phyloP scores from a whole-genome alignment of 2,797 vertebrate species.

The Bradypus variegatus region DNA sequence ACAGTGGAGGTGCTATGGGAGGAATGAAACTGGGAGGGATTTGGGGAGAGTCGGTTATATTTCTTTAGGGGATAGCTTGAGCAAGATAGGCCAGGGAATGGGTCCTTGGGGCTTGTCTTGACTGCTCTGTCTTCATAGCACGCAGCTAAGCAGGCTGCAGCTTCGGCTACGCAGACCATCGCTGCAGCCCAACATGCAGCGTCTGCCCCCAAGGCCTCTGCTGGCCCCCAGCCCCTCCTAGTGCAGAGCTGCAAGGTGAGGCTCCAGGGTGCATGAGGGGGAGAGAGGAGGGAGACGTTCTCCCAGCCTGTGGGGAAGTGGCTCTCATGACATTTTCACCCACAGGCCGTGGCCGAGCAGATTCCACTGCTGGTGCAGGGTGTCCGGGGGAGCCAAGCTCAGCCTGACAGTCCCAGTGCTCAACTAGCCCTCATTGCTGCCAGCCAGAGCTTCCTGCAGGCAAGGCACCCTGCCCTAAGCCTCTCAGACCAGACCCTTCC shows the following conservation, averaged over 20 bases:
- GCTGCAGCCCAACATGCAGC: conserved; percentile 91
- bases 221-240: conserved; percentile 89
- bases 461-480: conserved; percentile 55
- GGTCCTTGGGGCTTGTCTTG: neutral
- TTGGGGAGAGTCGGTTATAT: neutral
- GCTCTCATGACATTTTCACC: neutral
- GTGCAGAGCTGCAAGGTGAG: conserved; percentile 95
- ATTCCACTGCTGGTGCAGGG: conserved; percentile 97
- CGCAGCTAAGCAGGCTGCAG: conserved; percentile 92
- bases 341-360: conserved; percentile 92
- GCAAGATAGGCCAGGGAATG: neutral
- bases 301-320: neutral
- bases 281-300: neutral
- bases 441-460: conserved; percentile 98
- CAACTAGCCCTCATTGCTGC: conserved; percentile 94
- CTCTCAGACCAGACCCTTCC: neutral
- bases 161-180: conserved; percentile 94
- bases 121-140: conserved; percentile 75
- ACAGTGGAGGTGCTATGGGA: accelerated
- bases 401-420: conserved; percentile 94
- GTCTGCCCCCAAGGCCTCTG: conserved; percentile 89
- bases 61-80: neutral
- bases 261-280: neutral
- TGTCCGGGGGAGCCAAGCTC: conserved; percentile 92
- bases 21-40: accelerated